Evolutionary conservation across 64 coral and sea anemone species (phyloP).

Genomic region (Exaiptasia diaphana): DNA sequence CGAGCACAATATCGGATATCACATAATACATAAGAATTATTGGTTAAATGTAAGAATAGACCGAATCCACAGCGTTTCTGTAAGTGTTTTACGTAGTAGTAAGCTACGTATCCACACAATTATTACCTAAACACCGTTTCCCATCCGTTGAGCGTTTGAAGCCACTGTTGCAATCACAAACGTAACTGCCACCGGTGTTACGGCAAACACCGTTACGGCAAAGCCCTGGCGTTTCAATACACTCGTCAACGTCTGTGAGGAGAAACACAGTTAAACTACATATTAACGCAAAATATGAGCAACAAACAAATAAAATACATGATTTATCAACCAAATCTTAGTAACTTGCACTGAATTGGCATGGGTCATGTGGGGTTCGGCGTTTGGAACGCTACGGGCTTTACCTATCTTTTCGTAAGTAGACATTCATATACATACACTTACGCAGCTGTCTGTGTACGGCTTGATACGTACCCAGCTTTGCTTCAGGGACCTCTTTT

Average conservation of each 20-base stretch:
- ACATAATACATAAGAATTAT: too few relatives aligned
- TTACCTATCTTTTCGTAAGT: too few relatives aligned
- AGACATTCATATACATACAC: too few relatives aligned
- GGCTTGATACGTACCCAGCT: too few relatives aligned
- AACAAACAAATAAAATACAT: background rate
- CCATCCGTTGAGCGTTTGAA: conserved; percentile 62
- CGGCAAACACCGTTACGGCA: conserved; percentile 64
- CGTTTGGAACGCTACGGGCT: background rate
- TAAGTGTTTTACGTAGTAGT: too few relatives aligned
- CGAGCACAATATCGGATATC: too few relatives aligned
- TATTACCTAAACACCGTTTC: conserved; percentile 84
- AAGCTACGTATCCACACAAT: too few relatives aligned
- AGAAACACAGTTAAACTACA: background rate
- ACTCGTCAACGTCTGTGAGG: conserved; percentile 67
- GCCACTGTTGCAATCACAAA: conserved; percentile 67
- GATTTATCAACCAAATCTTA: background rate
- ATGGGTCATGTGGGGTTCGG: too few relatives aligned
- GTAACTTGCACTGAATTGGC: background rate
- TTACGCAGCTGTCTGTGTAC: too few relatives aligned
- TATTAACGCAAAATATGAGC: background rate
- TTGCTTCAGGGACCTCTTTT: too few relatives aligned
- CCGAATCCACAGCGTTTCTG: too few relatives aligned
- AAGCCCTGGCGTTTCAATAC: background rate
- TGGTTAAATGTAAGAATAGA: too few relatives aligned
- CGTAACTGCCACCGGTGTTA: conserved; percentile 58